Evolutionary conservation across 2,888 invertebrate species (phyloP).

Genomic region (Pseudoips prasinana): DNA sequence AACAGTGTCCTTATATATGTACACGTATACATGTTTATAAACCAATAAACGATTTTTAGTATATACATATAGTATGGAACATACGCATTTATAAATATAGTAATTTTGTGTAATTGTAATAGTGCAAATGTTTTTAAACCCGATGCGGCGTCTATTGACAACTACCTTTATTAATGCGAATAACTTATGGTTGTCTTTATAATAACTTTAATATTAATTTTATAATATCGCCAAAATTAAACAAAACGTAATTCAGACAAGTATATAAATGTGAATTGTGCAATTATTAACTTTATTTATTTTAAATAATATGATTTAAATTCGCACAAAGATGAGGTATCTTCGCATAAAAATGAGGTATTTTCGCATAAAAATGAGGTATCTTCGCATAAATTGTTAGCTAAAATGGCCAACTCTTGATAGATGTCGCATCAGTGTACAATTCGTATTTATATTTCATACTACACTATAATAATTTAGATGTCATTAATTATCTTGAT

Average conservation of each 20-base stretch:
- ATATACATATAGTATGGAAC: conserved; percentile 33
- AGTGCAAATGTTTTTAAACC: conserved; percentile 41
- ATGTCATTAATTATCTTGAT: conserved; percentile 23
- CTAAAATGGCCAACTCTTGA: neutral
- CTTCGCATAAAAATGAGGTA: neutral
- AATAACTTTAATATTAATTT: too few relatives aligned
- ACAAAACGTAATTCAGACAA: too few relatives aligned
- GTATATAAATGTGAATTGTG: too few relatives aligned
- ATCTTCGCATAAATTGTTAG: neutral
- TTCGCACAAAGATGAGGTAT: too few relatives aligned
- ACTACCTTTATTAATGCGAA: too few relatives aligned
- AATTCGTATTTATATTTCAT: conserved; percentile 13
- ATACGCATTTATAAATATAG: conserved; percentile 58
- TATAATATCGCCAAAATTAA: too few relatives aligned
- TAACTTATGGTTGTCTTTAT: too few relatives aligned
- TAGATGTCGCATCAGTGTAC: conserved; percentile 15
- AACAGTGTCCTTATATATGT: conserved; percentile 48
- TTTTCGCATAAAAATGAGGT: too few relatives aligned
- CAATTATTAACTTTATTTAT: too few relatives aligned
- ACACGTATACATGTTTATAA: conserved; percentile 30
- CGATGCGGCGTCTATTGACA: conserved; percentile 19
- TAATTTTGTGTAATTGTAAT: conserved; percentile 63
- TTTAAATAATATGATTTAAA: too few relatives aligned
- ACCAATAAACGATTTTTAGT: conserved; percentile 33
- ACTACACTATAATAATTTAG: conserved; percentile 2